Conservation (phyloP, 2,888 invertebrate genomes). For the Hipparchia semele region DNA sequence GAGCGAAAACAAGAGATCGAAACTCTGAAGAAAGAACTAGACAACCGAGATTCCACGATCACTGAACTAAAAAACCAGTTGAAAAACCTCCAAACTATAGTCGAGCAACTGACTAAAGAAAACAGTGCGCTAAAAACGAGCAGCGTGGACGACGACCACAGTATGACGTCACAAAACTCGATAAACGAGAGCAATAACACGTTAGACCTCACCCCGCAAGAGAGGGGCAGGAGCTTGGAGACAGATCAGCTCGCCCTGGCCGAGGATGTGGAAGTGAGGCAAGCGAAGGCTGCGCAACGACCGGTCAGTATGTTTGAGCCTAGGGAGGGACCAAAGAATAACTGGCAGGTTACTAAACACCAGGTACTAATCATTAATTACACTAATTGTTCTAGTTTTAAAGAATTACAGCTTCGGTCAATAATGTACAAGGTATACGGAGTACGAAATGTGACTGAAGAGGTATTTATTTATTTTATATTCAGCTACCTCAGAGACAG, state of each 20-base stretch:
- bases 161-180: slow-evolving; percentile 68
- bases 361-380: slow-evolving; percentile 77
- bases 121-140: slow-evolving; percentile 88
- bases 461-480: too few species aligned
- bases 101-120: slow-evolving; percentile 90
- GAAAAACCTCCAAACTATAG: slow-evolving; percentile 84
- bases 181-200: slow-evolving; percentile 62
- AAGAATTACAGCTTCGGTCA: too few species aligned
- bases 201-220: slow-evolving; percentile 54
- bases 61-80: slow-evolving; percentile 85
- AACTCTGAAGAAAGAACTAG: slow-evolving; percentile 80
- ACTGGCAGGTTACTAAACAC: slow-evolving; percentile 84
- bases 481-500: too few species aligned
- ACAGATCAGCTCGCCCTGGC: slow-evolving; percentile 65
- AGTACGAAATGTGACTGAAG: too few species aligned
- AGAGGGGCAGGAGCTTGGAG: slow-evolving; percentile 73
- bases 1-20: slow-evolving; percentile 61
- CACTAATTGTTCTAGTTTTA: slow-evolving; percentile 54
- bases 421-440: too few species aligned
- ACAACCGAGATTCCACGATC: slow-evolving; percentile 85
- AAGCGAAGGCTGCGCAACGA: slow-evolving; percentile 81
- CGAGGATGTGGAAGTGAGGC: slow-evolving; percentile 79
- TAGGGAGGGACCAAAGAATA: slow-evolving; percentile 86
- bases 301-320: slow-evolving; percentile 96
- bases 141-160: slow-evolving; percentile 74